Percentiles rank a stretch among this genome's conserved stretches.
These are phyloP conservation scores for Arnoldichthys spilopterus DNA, from an alignment of 2,797 vertebrate species.

Conservation along the genomic window DNA sequence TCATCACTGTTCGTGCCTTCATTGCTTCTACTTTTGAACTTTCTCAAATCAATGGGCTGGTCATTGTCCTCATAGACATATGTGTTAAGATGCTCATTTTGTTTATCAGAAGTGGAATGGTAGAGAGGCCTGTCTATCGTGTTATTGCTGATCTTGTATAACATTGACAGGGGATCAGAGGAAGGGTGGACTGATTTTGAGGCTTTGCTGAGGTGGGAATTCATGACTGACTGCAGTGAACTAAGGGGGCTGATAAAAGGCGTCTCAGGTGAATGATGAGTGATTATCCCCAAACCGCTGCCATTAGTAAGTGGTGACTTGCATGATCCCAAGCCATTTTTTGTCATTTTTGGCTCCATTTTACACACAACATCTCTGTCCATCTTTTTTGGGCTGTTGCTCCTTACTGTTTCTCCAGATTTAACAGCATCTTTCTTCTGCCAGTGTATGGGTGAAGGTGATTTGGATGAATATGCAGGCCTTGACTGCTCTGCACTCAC, in stretches of 20 bases:
- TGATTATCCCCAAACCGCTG: constrained; percentile 89
- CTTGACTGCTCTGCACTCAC: constrained; percentile 56
- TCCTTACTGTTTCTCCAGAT: constrained; percentile 59
- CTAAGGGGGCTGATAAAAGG: constrained; percentile 93
- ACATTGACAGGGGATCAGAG: constrained; percentile 90
- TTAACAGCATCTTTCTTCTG: constrained; percentile 37
- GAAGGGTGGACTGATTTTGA: constrained; percentile 88
- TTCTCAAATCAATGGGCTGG: constrained; percentile 97
- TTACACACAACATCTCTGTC: constrained; percentile 83
- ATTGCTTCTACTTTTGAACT: constrained; percentile 83
- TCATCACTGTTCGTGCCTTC: constrained; percentile 52
- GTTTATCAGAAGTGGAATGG: constrained; percentile 81
- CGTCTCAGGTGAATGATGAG: constrained; percentile 92
- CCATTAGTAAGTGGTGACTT: constrained; percentile 87
- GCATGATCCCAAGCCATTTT: constrained; percentile 82
- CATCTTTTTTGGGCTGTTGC: constrained; percentile 75
- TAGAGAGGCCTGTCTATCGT: constrained; percentile 94
- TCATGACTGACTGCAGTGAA: constrained; percentile 97
- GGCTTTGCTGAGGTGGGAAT: constrained; percentile 93
- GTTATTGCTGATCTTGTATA: constrained; percentile 95
- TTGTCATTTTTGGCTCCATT: constrained; percentile 89
- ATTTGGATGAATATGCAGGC: constrained; percentile 80
- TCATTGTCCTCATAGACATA: constrained; percentile 88
- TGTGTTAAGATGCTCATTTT: constrained; percentile 81
- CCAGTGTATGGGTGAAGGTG: constrained; percentile 70